Conservation (phyloP, 2,888 invertebrate genomes). For the Blastobasis lacticolella region DNA sequence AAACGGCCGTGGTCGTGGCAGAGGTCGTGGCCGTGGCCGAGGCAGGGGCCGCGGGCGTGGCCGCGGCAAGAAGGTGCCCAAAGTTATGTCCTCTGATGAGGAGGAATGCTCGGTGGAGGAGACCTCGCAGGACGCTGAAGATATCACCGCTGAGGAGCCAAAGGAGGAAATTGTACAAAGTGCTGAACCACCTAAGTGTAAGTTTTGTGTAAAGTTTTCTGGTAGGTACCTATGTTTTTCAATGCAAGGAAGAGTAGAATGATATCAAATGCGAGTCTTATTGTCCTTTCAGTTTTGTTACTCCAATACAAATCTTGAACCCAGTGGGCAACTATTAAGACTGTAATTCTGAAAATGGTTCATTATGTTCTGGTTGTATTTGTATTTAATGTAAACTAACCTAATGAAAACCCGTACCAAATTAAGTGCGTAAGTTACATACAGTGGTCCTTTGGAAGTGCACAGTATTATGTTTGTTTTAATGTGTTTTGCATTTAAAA, state of each 20-base stretch:
- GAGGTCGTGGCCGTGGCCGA: conserved; percentile 86
- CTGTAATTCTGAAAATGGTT: no score
- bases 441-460: no score
- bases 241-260: neutral
- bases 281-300: no score
- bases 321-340: no score
- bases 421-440: no score
- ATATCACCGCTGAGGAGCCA: conserved; percentile 50
- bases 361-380: no score
- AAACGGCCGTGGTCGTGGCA: conserved; percentile 80
- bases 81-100: conserved; percentile 78
- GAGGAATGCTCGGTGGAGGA: conserved; percentile 70
- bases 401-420: no score
- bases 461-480: no score
- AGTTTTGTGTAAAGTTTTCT: conserved; percentile 16
- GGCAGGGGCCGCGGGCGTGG: conserved; percentile 82
- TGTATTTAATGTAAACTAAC: no score
- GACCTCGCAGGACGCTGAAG: conserved; percentile 69
- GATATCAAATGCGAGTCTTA: no score
- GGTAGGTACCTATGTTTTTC: conserved; percentile 7
- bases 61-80: conserved; percentile 82
- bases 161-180: conserved; percentile 58
- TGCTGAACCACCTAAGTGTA: conserved; percentile 71
- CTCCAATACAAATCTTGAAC: no score
- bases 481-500: no score